A percentile compares a stretch with the other conserved stretches of the same genome.
phyloP scores from a whole-genome alignment of 2,797 vertebrate species.

The Synaphobranchus kaupii region DNA sequence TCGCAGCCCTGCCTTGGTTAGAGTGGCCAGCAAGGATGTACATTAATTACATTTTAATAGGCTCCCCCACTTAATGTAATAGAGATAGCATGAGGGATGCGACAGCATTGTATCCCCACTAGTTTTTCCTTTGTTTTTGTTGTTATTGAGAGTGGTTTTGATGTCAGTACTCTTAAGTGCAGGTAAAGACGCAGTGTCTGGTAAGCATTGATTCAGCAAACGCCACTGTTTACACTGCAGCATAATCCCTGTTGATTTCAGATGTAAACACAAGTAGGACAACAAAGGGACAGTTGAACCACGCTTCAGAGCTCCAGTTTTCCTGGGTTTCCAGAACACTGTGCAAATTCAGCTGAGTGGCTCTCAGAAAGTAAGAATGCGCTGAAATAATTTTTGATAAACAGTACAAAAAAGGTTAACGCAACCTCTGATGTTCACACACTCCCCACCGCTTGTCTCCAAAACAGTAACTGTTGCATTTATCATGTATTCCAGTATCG shows the following conservation, averaged over 20 bases:
- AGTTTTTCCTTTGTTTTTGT: slow-evolving; percentile 87
- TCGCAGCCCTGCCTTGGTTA: slow-evolving; percentile 87
- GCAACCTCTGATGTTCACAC: neutral
- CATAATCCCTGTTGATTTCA: slow-evolving; percentile 86
- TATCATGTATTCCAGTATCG: neutral
- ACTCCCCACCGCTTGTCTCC: neutral
- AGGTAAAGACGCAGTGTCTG: slow-evolving; percentile 82
- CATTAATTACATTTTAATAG: slow-evolving; percentile 93
- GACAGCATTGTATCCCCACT: slow-evolving; percentile 86
- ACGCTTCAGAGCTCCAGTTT: slow-evolving; percentile 90
- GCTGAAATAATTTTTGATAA: neutral
- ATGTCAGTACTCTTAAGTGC: slow-evolving; percentile 84
- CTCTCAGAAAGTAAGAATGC: slow-evolving; percentile 53
- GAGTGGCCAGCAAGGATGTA: slow-evolving; percentile 84
- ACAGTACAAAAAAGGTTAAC: neutral
- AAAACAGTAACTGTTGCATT: neutral
- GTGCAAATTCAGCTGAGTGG: slow-evolving; percentile 68
- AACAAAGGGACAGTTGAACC: slow-evolving; percentile 96
- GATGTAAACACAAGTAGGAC: slow-evolving; percentile 89
- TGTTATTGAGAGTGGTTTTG: slow-evolving; percentile 86
- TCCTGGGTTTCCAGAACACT: slow-evolving; percentile 72
- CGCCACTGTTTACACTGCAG: slow-evolving; percentile 83
- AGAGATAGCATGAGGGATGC: slow-evolving; percentile 79
- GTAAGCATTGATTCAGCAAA: slow-evolving; percentile 92
- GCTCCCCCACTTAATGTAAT: slow-evolving; percentile 89